Conservation (phyloP, 2,797 vertebrate species). For the Anas capensis region DNA sequence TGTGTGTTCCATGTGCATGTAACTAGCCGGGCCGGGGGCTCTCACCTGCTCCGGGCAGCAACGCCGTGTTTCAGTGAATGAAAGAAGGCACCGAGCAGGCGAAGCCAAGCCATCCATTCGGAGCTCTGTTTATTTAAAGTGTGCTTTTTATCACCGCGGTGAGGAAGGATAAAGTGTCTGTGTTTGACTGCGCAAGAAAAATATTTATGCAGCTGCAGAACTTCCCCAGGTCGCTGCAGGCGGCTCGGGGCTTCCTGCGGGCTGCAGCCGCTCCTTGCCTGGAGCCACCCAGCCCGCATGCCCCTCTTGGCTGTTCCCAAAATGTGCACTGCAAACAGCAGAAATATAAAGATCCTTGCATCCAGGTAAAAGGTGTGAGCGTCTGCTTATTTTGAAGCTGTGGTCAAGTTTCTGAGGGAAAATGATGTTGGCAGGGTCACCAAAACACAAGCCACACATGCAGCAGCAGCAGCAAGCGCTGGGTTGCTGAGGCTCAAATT, state of each 20-base stretch:
- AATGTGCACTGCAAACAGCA: background rate
- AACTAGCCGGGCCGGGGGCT: background rate
- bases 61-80: background rate
- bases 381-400: background rate
- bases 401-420: background rate
- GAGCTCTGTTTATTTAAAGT: background rate
- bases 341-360: background rate
- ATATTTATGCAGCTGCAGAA: conserved; percentile 2
- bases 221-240: background rate
- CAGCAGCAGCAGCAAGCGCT: background rate
- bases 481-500: background rate
- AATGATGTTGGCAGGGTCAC: background rate
- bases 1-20: fast-evolving
- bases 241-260: background rate
- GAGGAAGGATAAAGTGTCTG: conserved; percentile 40
- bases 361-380: background rate
- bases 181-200: background rate
- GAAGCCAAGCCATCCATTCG: background rate
- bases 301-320: background rate
- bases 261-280: background rate
- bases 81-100: background rate
- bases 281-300: background rate
- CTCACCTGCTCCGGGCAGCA: fast-evolving
- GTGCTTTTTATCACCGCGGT: background rate
- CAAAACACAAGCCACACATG: background rate